Percentiles rank a stretch among this genome's conserved stretches.
These are phyloP conservation scores for Geococcyx californianus DNA, from an alignment of 2,113 vertebrate species.

Conservation along the genomic window DNA sequence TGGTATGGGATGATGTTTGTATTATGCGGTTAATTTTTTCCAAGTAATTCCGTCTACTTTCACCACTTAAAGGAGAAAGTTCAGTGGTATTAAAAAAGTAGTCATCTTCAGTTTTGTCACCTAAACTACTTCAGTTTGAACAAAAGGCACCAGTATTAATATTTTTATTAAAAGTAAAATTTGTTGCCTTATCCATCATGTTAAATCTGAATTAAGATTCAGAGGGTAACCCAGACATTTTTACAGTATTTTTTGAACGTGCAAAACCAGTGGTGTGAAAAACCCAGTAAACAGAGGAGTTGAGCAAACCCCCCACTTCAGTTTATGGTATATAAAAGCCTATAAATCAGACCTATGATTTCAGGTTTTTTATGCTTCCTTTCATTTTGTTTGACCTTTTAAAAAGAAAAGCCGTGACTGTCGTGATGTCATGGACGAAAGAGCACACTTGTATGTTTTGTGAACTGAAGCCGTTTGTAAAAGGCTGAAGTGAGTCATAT, in stretches of 20 bases:
- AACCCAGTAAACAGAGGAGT: neutral
- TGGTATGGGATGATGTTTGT: neutral
- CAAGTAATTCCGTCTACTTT: neutral
- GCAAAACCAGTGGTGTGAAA: neutral
- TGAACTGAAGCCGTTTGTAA: constrained; percentile 1
- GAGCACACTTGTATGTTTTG: neutral
- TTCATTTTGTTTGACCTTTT: constrained; percentile 50
- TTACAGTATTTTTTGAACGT: neutral
- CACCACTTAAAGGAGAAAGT: neutral
- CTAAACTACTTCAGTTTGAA: neutral
- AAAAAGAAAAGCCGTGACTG: neutral
- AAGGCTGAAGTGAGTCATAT: constrained; percentile 56
- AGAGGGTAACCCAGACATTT: neutral
- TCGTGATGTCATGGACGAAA: neutral
- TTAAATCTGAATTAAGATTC: neutral
- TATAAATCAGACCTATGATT: neutral
- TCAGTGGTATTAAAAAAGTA: neutral
- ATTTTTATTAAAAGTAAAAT: neutral
- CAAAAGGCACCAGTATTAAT: neutral
- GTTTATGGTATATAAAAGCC: neutral
- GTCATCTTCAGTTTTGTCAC: neutral
- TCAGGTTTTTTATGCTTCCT: neutral
- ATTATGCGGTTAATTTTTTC: neutral
- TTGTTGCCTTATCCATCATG: neutral
- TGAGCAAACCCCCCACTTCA: neutral